Conservation (phyloP, 2,888 invertebrate species). For the Allygus modestus region DNA sequence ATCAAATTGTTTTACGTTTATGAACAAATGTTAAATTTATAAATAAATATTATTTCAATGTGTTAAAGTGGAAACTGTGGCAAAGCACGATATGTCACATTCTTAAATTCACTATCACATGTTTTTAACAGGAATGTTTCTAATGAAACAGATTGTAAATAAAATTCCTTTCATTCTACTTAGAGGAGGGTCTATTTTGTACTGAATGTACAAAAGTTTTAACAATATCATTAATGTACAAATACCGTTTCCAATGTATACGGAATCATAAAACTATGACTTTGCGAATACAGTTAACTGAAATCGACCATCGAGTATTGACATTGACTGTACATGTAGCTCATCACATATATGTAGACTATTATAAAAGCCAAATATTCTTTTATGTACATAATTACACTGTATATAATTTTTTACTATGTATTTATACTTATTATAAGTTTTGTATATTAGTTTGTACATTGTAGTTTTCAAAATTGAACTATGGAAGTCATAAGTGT, state of each 20-base stretch:
- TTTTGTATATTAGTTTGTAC: constrained; percentile 43
- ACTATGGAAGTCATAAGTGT: constrained; percentile 49
- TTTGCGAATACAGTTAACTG: neutral
- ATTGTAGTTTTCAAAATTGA: constrained; percentile 35
- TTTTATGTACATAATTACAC: constrained; percentile 28
- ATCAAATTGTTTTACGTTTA: too few species aligned
- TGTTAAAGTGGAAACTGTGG: too few species aligned
- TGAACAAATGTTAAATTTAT: too few species aligned
- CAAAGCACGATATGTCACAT: too few species aligned
- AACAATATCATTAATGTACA: constrained; percentile 18
- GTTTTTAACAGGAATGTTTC: too few species aligned
- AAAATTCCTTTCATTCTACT: neutral
- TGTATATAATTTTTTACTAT: constrained; percentile 50
- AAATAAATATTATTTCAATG: too few species aligned
- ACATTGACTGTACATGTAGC: constrained; percentile 35
- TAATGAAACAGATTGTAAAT: neutral
- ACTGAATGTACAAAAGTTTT: constrained; percentile 1
- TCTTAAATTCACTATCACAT: too few species aligned
- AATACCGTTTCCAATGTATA: constrained; percentile 21
- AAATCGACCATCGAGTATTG: constrained; percentile 29
- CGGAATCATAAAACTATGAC: neutral
- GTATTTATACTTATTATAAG: constrained; percentile 49
- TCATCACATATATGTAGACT: constrained; percentile 51
- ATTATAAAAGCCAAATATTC: constrained; percentile 56
- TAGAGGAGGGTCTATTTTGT: neutral